Base-by-base conservation (phyloP, 2,888 invertebrate genomes). In the Zonitis immaculata region DNA sequence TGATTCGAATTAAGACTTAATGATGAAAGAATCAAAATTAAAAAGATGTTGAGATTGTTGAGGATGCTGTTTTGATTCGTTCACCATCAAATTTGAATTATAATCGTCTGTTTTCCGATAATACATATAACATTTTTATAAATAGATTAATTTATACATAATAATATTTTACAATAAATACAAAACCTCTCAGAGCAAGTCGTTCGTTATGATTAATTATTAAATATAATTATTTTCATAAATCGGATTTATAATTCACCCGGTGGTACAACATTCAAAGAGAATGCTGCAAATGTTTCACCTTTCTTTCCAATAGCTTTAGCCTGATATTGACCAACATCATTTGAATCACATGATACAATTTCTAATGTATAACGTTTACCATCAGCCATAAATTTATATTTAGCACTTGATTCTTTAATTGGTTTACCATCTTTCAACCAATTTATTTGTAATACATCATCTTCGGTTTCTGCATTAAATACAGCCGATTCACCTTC, bases 341-440 rank as follows among this genome's bases (percentile, higher is more conserved):
- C 94, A 65, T 85, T 85, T 48, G 85, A 78, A 61, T 81, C 81
- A 73, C 88, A 86, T 64, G 86, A 83, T 62, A 84, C 82, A 62
- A 95, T 87, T 73, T 88, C 86, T 57, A 94, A 81, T 49, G 84
- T 82, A 78, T 90, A 93, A 60, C 86, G 84, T 64, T 87, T 87
- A 64, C 87, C 88, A 71, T 91, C 90, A 75, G 88, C 87, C 56
- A 87, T 88, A 77, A 93, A 89, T 70, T 87, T 86, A 75, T 88
- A 91, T 72, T 89, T 84, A 54, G 86, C 78, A 64, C 83, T 83
- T 44, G 82, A 81, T 72, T 94, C 93, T 72, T 91, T 89, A 65
- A 96, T 84, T 51, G 87, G 85, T 72, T 91, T 91, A 67, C 93
- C 93, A 79, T 96, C 95, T 79, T 95, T 95, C 70, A 91, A 79